Base-by-base conservation (phyloP, 2,113 vertebrate genomes). In the Oriolus oriolus region DNA sequence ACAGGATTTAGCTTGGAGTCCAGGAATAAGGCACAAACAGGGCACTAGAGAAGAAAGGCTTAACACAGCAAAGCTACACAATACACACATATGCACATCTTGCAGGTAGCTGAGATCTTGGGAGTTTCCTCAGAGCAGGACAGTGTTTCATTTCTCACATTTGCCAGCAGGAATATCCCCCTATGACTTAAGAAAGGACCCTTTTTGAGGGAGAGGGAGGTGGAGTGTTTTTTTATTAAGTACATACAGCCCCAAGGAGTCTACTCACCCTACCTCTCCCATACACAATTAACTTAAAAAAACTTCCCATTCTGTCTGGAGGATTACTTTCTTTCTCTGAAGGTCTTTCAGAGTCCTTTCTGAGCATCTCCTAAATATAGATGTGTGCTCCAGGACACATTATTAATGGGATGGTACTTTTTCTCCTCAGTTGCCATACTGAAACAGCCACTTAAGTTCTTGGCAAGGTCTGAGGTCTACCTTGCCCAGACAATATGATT, bases 1-100 rank as follows among this genome's bases (percentile, higher is more conserved):
- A 97, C 95, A 96, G 93, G 89, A 88, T 97, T 98, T 98, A 98
- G 97, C 97, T 95, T 35, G 17, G 83, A 79, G 97, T 95, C 92
- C 91, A 97, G 84, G 80, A 91, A 84, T 53, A 86, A 82, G 78
- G 74, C 85, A 96, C 97, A 97, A 94, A 97, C 44, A 35, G 80
- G 87, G 85, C 93, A 96, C 90, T 66, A 65, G 94, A 90, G 90
- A 92, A 95, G 94, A 91, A 93, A 95, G 93, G 64, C 74, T 95
- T 95, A 95, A 98, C 96, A 96, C 74, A 97, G 96, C 90, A 96
- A 97, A 95, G 96, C 95, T 96, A 94, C 95, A 95, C 88, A 74
- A 89, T 91, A 95, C 60, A 95, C 95, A 98, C 85, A 91, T 91
- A 94, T 73, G 95, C 89, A 97, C 64, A 65, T 85, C 61, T 82